Conservation (phyloP, 2,797 vertebrate genomes). For the Chelidonichthys spinosus region DNA sequence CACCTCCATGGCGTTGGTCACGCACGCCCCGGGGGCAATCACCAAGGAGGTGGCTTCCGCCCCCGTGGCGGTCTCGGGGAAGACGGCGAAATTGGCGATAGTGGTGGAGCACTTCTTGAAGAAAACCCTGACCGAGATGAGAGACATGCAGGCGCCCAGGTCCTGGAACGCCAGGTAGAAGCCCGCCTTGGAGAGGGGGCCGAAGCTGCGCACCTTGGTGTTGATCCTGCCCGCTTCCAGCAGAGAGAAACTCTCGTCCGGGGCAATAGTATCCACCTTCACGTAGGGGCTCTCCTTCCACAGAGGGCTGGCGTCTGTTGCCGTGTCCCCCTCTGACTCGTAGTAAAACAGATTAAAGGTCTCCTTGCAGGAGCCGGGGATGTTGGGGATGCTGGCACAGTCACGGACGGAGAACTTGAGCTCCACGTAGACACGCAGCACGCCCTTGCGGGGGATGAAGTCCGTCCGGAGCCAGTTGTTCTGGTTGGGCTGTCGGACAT, state of each 20-base stretch:
- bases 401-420: slow-evolving; percentile 98
- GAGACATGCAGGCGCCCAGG: slow-evolving; percentile 96
- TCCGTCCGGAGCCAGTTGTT: slow-evolving; percentile 99
- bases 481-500: slow-evolving; percentile 92
- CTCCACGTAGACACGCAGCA: slow-evolving; percentile 96
- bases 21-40: slow-evolving; percentile 93
- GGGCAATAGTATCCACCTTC: slow-evolving; percentile 98
- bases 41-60: slow-evolving; percentile 96
- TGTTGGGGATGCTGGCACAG: slow-evolving; percentile 98
- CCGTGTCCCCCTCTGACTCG: slow-evolving; percentile 92
- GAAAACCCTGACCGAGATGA: slow-evolving; percentile 96
- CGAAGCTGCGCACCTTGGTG: slow-evolving; percentile 98
- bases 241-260: slow-evolving; percentile 96
- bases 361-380: slow-evolving; percentile 98
- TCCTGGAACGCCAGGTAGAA: slow-evolving; percentile 99
- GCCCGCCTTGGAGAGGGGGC: slow-evolving; percentile 94
- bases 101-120: slow-evolving; percentile 97
- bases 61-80: slow-evolving; percentile 96
- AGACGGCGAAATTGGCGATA: slow-evolving; percentile 94
- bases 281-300: slow-evolving; percentile 99
- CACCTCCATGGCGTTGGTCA: slow-evolving; percentile 93
- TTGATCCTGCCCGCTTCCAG: slow-evolving; percentile 93
- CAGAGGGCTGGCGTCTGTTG: slow-evolving; percentile 90
- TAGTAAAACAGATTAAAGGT: slow-evolving; percentile 99
- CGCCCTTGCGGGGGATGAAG: slow-evolving; percentile 91